Conservation (phyloP, 2,113 vertebrate genomes). For the Xenopus borealis region DNA sequence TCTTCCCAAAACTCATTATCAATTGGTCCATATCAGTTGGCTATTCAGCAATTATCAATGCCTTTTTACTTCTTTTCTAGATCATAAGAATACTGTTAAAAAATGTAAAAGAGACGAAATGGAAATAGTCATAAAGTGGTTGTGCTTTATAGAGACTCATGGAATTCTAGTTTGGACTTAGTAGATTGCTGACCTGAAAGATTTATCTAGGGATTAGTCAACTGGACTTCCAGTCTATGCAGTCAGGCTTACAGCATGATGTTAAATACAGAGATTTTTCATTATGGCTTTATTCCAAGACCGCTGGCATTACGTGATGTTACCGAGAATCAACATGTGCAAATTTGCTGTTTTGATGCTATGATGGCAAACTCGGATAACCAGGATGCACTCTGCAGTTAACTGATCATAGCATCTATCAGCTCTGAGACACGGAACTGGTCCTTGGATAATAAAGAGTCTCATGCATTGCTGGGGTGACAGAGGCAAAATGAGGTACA, state of each 20-base stretch:
- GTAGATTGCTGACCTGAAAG: conserved; percentile 69
- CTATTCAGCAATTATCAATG: too few relatives aligned
- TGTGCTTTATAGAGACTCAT: conserved; percentile 9
- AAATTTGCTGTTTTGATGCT: conserved; percentile 47
- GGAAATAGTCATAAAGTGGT: conserved; percentile 26
- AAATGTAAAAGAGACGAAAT: too few relatives aligned
- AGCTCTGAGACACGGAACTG: conserved; percentile 27
- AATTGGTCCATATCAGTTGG: too few relatives aligned
- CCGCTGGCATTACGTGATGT: conserved; percentile 70
- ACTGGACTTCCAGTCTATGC: conserved; percentile 62
- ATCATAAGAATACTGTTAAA: background rate
- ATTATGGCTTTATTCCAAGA: conserved; percentile 82
- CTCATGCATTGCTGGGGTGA: conserved; percentile 32
- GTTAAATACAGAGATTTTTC: conserved; percentile 77
- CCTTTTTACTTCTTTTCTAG: background rate
- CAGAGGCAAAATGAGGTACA: conserved; percentile 81
- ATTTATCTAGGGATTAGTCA: conserved; percentile 73
- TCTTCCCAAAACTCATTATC: too few relatives aligned
- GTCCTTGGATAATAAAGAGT: conserved; percentile 33
- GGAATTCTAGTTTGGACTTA: conserved; percentile 57
- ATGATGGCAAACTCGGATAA: conserved; percentile 29
- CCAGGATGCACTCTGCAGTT: conserved; percentile 17
- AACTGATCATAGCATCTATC: conserved; percentile 42
- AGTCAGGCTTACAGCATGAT: conserved; percentile 71
- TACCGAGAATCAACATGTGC: conserved; percentile 56